Conservation (phyloP, 2,797 vertebrate genomes). For the Macropus fuliginosus region DNA sequence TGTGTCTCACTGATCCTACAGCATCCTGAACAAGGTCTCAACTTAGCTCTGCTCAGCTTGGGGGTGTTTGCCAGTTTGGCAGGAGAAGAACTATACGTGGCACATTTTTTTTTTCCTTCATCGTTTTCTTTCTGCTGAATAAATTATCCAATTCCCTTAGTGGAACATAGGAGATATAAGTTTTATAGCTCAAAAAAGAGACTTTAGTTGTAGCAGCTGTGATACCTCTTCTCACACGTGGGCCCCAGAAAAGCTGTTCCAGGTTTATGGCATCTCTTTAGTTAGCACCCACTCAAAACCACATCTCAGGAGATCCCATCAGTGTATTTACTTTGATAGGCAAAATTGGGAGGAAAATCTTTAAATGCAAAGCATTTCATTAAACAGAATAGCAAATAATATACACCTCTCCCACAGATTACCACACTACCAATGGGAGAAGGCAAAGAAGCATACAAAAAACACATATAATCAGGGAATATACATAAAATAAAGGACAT, state of each 20-base stretch:
- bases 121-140: not conserved
- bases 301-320: not conserved
- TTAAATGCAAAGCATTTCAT: not conserved
- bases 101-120: not conserved
- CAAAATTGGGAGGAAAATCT: not conserved
- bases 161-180: not conserved
- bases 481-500: too few species aligned
- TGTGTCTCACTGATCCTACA: not conserved
- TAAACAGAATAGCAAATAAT: not conserved
- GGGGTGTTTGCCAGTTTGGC: not conserved
- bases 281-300: not conserved
- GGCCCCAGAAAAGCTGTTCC: not conserved
- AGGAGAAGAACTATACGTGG: not conserved
- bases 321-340: not conserved
- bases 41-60: not conserved
- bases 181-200: not conserved
- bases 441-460: not conserved
- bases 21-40: not conserved
- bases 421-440: not conserved
- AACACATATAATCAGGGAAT: not conserved
- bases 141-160: not conserved
- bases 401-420: not conserved
- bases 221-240: not conserved
- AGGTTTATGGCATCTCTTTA: not conserved
- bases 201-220: not conserved